These are phyloP conservation scores for Heliocidaris tuberculata DNA, from an alignment of 35 echinoderm and acorn worm species.

Conservation along the genomic window DNA sequence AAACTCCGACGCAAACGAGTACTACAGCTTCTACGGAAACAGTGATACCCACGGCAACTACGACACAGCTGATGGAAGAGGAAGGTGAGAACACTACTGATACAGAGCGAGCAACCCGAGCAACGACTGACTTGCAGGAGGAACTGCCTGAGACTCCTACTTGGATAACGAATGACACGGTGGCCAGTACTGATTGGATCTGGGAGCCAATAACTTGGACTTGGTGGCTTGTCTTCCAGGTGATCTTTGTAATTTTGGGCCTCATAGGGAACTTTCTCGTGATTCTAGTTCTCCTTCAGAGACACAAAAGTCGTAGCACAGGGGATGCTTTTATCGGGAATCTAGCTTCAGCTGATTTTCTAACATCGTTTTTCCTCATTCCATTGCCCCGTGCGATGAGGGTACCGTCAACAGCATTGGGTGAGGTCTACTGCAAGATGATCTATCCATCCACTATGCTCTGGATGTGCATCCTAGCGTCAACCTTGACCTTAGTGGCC, in stretches of 20 bases:
- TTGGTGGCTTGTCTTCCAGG: neutral
- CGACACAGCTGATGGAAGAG: no score
- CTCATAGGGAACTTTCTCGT: neutral
- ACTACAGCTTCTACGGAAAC: no score
- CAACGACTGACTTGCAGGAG: no score
- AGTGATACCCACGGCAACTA: no score
- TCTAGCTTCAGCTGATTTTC: neutral
- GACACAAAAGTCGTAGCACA: neutral
- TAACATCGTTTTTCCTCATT: neutral
- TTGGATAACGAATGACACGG: no score
- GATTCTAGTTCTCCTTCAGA: neutral
- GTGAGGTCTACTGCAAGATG: neutral
- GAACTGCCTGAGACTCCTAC: no score
- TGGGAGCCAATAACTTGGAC: neutral
- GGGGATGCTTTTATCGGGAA: neutral
- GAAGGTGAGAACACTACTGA: no score
- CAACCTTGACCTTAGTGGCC: neutral
- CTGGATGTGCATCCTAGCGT: neutral
- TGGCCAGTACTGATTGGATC: neutral
- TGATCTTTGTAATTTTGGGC: neutral
- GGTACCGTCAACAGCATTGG: neutral
- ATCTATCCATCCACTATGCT: neutral
- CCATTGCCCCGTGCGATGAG: neutral
- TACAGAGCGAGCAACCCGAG: no score
- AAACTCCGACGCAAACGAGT: no score